phyloP scores from a whole-genome alignment of 2,888 invertebrate genomes.

The Philonicus albiceps region DNA sequence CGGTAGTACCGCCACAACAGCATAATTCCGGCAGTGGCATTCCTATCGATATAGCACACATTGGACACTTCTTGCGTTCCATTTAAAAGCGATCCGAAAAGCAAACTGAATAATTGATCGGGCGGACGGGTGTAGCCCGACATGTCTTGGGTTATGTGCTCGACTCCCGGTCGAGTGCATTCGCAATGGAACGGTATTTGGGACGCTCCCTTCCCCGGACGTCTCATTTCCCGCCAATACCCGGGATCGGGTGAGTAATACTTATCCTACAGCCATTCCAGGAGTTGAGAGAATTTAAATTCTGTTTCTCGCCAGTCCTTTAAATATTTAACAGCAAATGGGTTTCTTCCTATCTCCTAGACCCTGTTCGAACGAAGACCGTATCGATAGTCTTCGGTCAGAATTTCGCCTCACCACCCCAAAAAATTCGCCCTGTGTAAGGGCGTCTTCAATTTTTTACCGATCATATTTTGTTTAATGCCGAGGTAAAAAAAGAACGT shows the following conservation, averaged over 20 bases:
- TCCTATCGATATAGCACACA: neutral
- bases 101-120: constrained; percentile 27
- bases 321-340: constrained; percentile 19
- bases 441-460: neutral
- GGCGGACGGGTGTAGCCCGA: neutral
- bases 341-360: neutral
- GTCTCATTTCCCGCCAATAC: neutral
- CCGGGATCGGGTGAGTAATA: neutral
- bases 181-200: neutral
- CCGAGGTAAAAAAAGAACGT: neutral
- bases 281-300: constrained; percentile 9
- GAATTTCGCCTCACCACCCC: neutral
- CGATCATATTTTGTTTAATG: neutral
- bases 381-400: neutral
- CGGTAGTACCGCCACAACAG: neutral
- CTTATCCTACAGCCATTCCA: neutral
- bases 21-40: neutral
- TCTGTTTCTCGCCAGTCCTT: neutral
- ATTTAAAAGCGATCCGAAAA: neutral
- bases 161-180: neutral
- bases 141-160: neutral
- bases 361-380: neutral
- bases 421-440: neutral
- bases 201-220: neutral
- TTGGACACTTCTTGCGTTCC: neutral